phyloP scores from a whole-genome alignment of 2,888 invertebrate species.

The Platycheirus rosarum region DNA sequence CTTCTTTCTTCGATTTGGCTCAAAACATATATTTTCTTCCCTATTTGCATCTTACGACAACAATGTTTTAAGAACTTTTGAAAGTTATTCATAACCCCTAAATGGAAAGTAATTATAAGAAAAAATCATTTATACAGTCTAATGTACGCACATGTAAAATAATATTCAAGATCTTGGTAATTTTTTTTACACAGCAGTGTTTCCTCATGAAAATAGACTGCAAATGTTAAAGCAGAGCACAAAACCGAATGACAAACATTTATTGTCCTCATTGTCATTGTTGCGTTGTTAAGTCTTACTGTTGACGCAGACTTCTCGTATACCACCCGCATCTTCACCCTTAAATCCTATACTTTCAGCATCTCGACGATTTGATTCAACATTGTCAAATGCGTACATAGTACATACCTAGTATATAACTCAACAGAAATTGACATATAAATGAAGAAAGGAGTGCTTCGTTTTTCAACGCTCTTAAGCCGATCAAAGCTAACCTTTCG shows the following conservation, averaged over 20 bases:
- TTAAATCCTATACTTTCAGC: slow-evolving; percentile 22
- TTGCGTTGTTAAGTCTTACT: background rate
- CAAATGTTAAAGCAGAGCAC: slow-evolving; percentile 27
- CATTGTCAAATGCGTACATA: slow-evolving; percentile 51
- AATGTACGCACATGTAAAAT: no score
- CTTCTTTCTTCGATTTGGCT: no score
- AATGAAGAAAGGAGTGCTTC: slow-evolving; percentile 67
- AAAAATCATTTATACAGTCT: no score
- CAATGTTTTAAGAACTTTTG: no score
- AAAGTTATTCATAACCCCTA: no score
- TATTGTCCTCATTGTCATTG: slow-evolving; percentile 33
- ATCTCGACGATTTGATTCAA: slow-evolving; percentile 22
- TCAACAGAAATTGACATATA: slow-evolving; percentile 66
- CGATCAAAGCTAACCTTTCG: slow-evolving; percentile 72
- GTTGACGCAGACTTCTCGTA: slow-evolving; percentile 19
- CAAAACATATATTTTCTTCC: no score
- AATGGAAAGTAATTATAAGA: no score
- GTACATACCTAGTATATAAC: no score
- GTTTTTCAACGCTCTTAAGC: slow-evolving; percentile 74
- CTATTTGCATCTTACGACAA: no score
- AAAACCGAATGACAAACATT: slow-evolving; percentile 60
- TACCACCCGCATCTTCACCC: slow-evolving; percentile 18
- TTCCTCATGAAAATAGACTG: background rate
- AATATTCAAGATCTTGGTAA: no score
- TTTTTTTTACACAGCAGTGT: no score